Base-by-base conservation (phyloP, 2,797 vertebrate species). In the Lutra lutra region DNA sequence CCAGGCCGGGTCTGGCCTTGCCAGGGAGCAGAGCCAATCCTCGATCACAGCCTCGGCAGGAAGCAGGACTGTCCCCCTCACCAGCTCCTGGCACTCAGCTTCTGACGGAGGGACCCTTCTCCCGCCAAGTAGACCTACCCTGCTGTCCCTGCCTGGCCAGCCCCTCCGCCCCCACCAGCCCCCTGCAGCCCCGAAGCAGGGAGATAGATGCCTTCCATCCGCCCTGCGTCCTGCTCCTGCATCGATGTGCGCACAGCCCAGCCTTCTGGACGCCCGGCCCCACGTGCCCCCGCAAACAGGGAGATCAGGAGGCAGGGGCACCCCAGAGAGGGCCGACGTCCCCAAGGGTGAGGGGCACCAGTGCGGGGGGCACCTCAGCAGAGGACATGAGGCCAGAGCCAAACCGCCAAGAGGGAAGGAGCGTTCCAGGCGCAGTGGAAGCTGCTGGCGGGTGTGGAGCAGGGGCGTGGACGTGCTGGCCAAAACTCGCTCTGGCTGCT, bases 171-270 rank as follows among this genome's bases (percentile, higher is more conserved):
- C 7, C 32, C 10, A 4, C 20, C 23, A 6, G 38, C 64, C 27
- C n/a, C 62, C 21, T 14, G 27, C 21, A 58, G 32, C 38, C 17
- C 3, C 66, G 15, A 6, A 2, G 51, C 14, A 25, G 77, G 23
- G 64, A 85, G 32, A 15, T 13, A 85, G 32, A 15, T 13, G 10
- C 66, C 29, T 35, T 29, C 56, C 40, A 5, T 62, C 72, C 25
- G 2, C 17, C 14, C 56, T 2, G 9, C 1, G 27, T 87, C 68
- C 68, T 29, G 35, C 38, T 5, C 68, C 43, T 2, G 29, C 13
- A 5, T 17, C 51, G 4, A 5, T 18, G 13, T 13, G 2, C 3
- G 27, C 68, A 6, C 0, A 7, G 68, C 29, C 3, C 3, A 0
- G 38, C 38, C 75, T 66, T 51, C 56, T 17, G 27, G 43, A 48